Conservation (phyloP, 1,140 invertebrate genomes). For the Bathynomus jamesi region DNA sequence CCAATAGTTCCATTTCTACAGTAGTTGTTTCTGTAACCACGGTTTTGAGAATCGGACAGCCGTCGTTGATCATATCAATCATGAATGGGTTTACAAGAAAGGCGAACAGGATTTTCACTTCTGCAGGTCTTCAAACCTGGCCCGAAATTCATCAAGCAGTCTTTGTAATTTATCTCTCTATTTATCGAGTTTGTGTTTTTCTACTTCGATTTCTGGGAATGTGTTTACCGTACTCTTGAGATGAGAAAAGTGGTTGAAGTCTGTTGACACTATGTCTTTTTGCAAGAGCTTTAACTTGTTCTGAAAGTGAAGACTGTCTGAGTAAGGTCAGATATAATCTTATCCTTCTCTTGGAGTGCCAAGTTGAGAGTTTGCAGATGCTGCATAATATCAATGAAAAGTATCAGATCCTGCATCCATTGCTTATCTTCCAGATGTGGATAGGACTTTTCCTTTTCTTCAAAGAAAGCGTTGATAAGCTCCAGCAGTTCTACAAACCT, state of each 20-base stretch:
- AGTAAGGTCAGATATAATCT: no score
- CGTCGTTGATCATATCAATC: slow-evolving; percentile 12
- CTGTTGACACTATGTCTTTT: neutral
- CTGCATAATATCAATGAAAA: slow-evolving; percentile 11
- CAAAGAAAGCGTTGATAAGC: slow-evolving; percentile 18
- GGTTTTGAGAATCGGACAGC: slow-evolving; percentile 2
- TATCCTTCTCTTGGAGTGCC: no score
- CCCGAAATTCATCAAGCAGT: slow-evolving; percentile 2
- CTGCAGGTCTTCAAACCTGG: slow-evolving; percentile 6
- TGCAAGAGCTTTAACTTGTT: neutral
- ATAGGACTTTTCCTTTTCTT: slow-evolving; percentile 20
- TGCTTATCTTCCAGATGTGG: slow-evolving; percentile 15
- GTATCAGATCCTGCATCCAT: slow-evolving; percentile 24
- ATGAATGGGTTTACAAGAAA: slow-evolving; percentile 13
- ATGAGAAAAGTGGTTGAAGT: no score
- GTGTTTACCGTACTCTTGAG: neutral
- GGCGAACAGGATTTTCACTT: slow-evolving; percentile 6
- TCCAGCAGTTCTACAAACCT: slow-evolving; percentile 27
- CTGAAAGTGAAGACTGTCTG: no score
- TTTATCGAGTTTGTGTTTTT: neutral
- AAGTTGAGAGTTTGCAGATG: slow-evolving; percentile 11
- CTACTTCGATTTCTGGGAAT: neutral
- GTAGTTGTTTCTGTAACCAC: neutral
- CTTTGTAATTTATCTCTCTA: slow-evolving; percentile 5
- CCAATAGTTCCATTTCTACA: no score